Base-by-base conservation (phyloP, 2,888 invertebrate species). In the Caenorhabditis plicata region DNA sequence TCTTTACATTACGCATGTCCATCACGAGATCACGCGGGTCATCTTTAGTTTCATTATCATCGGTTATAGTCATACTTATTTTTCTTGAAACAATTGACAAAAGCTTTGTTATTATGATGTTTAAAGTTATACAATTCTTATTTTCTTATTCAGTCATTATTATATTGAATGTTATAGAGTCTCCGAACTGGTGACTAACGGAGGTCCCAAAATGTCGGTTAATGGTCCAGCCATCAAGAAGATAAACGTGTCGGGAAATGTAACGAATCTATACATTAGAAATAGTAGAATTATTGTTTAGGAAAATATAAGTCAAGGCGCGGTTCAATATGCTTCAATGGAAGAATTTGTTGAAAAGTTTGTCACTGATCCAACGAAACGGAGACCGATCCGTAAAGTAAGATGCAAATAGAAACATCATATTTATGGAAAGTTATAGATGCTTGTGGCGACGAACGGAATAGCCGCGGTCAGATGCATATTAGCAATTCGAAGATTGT, bases 391-490 rank as follows among this genome's bases (percentile, higher is more conserved):
- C 48, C 56, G 64, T 44, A 74, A 63, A 64, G 78, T 78, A 26
- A 27, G 3, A 44, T n/a, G 8, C 17, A 15, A 3, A 22, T 20
- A 22, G 35, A 33, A 25, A 25, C 23, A 32, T 29, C 17, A 32
- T 11, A 49, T 22, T 25, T 33, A 5, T 11, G 15, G 19, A 26
- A n/a, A 19, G 13, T 60, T 74, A 7, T 32, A 79, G 79, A 62
- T 79, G 26, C 66, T 79, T 22, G 74, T 79, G 5, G 80, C 79
- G 5, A 79, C 79, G 0, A 79, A 79, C 52, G 79, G 79, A 35
- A 79, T 79, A 22, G 79, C 79, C 27, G 79, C 79, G n/a, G 73
- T 78, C 9, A 73, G 74, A 42, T 80, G 77, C 49, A 77, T 79
- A 22, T 35, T 61, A 4, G 71, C 78, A n/a, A 74, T 75, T 32